Evolutionary conservation across 1,140 invertebrate genomes (phyloP).

Genomic region (Anastrepha obliqua): DNA sequence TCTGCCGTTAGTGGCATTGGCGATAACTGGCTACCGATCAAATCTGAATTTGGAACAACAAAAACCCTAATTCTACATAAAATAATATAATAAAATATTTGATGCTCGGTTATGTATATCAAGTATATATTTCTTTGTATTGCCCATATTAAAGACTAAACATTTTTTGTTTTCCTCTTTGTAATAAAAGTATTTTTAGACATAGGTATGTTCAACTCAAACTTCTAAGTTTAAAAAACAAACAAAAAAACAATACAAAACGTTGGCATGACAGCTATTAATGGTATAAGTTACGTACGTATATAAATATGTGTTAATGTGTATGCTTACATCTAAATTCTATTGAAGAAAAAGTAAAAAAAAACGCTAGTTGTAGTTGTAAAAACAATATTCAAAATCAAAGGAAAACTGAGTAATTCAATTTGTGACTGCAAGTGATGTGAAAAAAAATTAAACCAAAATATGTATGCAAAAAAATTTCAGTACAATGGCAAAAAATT

Average conservation of each 20-base stretch:
- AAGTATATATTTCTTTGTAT: conserved; percentile 6
- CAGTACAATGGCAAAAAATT: not conserved
- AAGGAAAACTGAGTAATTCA: not conserved
- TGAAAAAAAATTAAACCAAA: not conserved
- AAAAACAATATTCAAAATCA: not conserved
- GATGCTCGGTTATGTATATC: too few species aligned
- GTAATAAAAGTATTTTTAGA: not conserved
- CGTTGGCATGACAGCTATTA: not conserved
- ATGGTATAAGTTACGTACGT: not conserved
- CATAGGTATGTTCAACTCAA: not conserved
- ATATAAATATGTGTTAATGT: not conserved
- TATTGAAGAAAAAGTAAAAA: not conserved
- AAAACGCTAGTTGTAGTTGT: not conserved
- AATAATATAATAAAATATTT: too few species aligned
- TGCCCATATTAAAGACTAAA: conserved; percentile 8
- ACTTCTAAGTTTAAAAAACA: not conserved
- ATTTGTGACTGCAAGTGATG: not conserved
- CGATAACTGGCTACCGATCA: too few species aligned
- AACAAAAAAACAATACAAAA: not conserved
- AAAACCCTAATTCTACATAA: too few species aligned
- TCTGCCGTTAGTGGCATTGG: too few species aligned
- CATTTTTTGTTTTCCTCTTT: conserved; percentile 2
- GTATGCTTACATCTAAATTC: conserved; percentile 1
- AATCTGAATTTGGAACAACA: too few species aligned
- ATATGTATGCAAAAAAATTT: not conserved